Evolutionary conservation across 2,113 vertebrate genomes (phyloP).

Genomic region (Micronycteris hirsuta): DNA sequence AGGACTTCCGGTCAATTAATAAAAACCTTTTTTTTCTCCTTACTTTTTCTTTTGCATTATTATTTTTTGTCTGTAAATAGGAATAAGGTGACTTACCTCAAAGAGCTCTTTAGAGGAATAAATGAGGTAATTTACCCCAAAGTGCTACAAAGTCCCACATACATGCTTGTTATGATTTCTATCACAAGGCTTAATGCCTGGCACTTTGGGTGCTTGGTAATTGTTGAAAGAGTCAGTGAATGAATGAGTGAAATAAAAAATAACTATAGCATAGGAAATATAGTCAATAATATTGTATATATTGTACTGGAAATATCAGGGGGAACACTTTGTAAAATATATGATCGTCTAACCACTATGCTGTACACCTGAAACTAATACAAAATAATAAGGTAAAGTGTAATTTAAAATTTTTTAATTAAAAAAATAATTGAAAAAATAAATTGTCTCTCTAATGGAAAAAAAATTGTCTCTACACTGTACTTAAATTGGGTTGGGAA

Average conservation of each 20-base stretch:
- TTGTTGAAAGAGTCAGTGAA: slow-evolving; percentile 22
- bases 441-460: not conserved
- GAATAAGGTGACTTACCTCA: not conserved
- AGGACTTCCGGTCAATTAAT: not conserved
- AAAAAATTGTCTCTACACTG: not conserved
- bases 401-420: not conserved
- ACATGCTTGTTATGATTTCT: not conserved
- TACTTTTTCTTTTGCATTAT: not conserved
- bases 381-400: not conserved
- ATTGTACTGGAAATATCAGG: not conserved
- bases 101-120: not conserved
- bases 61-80: not conserved
- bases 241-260: not conserved
- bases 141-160: not conserved
- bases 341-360: not conserved
- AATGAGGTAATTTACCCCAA: not conserved
- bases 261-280: not conserved
- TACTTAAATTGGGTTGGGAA: not conserved
- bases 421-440: not conserved
- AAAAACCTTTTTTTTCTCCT: not conserved
- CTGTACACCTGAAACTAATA: not conserved
- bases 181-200: not conserved
- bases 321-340: not conserved
- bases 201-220: not conserved
- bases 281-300: not conserved